Conservation (phyloP, 2,888 invertebrate species). For the Gonocerus acuteangulatus region DNA sequence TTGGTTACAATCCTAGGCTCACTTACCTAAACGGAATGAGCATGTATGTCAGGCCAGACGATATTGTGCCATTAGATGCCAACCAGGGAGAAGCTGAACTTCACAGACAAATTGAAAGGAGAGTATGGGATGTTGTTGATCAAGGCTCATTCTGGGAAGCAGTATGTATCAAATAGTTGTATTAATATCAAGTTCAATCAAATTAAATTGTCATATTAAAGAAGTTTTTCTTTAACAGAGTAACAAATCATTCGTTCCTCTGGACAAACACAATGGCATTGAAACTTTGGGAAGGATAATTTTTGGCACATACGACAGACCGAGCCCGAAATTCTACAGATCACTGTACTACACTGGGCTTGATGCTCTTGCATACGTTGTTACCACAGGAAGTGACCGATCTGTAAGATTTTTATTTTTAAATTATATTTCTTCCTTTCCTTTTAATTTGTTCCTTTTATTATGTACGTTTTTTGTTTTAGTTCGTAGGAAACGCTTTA, state of each 20-base stretch:
- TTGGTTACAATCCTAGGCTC: slow-evolving; percentile 54
- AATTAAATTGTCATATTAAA: background rate
- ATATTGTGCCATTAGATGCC: slow-evolving; percentile 45
- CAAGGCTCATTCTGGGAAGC: slow-evolving; percentile 22
- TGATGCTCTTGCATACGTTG: slow-evolving; percentile 25
- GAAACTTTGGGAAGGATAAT: slow-evolving; percentile 22
- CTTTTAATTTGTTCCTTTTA: too few relatives aligned
- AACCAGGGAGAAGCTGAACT: slow-evolving; percentile 41
- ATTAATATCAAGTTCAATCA: background rate
- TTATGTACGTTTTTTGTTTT: too few relatives aligned
- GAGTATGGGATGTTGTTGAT: slow-evolving; percentile 55
- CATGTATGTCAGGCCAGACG: slow-evolving; percentile 49
- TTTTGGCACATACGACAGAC: slow-evolving; percentile 16
- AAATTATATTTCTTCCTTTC: too few relatives aligned
- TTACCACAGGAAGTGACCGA: slow-evolving; percentile 24
- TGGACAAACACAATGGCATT: slow-evolving; percentile 27
- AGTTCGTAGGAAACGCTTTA: slow-evolving; percentile 14
- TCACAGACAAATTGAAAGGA: slow-evolving; percentile 50
- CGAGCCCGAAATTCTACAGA: slow-evolving; percentile 21
- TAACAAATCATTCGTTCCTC: slow-evolving; percentile 11
- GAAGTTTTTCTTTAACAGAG: background rate
- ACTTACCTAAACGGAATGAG: slow-evolving; percentile 51
- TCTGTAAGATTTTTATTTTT: slow-evolving; percentile 12
- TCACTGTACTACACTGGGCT: slow-evolving; percentile 20
- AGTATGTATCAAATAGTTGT: background rate